These are phyloP conservation scores for Thryonomys swinderianus DNA, from an alignment of 2,113 vertebrate genomes.

Conservation along the genomic window DNA sequence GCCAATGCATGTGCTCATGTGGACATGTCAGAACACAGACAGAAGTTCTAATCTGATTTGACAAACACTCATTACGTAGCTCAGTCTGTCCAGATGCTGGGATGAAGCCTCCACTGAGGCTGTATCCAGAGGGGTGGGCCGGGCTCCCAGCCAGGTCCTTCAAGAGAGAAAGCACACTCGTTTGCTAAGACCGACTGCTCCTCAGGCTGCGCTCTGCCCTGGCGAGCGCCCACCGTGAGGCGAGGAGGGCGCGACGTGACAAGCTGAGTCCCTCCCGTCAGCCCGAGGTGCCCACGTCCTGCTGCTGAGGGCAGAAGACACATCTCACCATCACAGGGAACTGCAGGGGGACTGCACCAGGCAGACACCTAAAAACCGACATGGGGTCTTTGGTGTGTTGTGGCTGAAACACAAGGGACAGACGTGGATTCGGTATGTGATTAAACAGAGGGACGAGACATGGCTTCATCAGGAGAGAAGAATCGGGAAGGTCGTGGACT, in stretches of 20 bases:
- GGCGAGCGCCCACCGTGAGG: neutral
- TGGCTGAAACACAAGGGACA: neutral
- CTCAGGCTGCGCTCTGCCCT: neutral
- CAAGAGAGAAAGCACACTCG: neutral
- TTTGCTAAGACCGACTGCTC: neutral
- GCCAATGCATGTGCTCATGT: neutral
- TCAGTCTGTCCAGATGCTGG: neutral
- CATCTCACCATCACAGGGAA: neutral
- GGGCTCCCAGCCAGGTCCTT: neutral
- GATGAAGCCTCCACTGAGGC: neutral
- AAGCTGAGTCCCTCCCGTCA: neutral
- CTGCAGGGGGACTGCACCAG: neutral
- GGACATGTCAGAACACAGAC: conserved; percentile 1
- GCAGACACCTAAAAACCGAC: neutral
- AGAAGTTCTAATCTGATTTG: neutral
- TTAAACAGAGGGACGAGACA: neutral
- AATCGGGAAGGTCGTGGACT: neutral
- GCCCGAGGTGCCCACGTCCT: neutral
- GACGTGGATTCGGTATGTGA: neutral
- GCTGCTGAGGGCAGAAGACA: neutral
- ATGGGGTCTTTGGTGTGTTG: neutral
- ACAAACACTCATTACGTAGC: neutral
- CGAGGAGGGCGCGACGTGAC: neutral
- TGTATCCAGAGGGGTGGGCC: neutral
- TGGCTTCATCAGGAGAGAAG: neutral